Evolutionary conservation across 1,140 invertebrate genomes (phyloP).

Genomic region (Oreohelix idahoensis): DNA sequence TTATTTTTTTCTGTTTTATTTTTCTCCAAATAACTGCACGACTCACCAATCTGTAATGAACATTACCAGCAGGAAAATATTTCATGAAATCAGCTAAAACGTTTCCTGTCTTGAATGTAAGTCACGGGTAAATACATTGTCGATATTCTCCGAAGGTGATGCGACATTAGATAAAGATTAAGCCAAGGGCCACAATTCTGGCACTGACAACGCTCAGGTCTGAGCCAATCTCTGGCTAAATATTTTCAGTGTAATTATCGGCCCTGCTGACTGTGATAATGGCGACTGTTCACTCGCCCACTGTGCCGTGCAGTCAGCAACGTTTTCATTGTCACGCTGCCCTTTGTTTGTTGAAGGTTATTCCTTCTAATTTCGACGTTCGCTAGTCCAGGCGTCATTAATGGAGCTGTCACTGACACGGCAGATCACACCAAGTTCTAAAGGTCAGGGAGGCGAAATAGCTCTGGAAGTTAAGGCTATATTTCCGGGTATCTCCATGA

Average conservation of each 20-base stretch:
- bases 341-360: slow-evolving; percentile 1
- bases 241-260: neutral
- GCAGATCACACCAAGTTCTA: slow-evolving; percentile 5
- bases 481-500: neutral
- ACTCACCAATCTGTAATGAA: too few species aligned
- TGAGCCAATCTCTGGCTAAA: neutral
- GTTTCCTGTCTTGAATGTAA: too few species aligned
- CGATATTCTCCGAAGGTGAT: neutral
- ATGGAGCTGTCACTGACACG: neutral
- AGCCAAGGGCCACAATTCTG: neutral
- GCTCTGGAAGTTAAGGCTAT: neutral
- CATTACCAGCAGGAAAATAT: too few species aligned
- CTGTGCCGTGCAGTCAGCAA: too few species aligned
- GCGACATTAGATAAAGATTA: neutral
- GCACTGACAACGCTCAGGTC: neutral
- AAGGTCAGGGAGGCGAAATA: slow-evolving; percentile 1
- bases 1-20: too few species aligned
- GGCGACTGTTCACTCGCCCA: neutral
- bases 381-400: neutral
- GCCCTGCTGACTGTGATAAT: neutral
- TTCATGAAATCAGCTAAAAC: too few species aligned
- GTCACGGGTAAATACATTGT: neutral
- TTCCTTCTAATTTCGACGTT: neutral
- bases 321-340: too few species aligned
- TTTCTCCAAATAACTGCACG: too few species aligned